phyloP scores from a whole-genome alignment of 2,797 vertebrate species.

The Eremophila alpestris region DNA sequence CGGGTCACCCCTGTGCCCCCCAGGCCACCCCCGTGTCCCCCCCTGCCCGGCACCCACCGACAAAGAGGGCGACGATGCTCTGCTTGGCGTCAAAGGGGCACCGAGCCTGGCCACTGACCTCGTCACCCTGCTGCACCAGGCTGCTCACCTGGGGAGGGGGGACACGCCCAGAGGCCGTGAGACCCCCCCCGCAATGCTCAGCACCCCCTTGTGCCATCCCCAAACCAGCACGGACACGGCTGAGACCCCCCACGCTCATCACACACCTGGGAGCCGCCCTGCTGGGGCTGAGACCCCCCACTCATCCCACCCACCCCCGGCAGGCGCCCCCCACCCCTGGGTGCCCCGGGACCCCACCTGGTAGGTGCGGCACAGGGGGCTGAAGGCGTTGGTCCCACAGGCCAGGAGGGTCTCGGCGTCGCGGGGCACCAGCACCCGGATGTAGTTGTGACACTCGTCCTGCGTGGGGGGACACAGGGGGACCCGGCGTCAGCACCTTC shows the following conservation, averaged over 20 bases:
- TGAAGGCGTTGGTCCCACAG: constrained; percentile 95
- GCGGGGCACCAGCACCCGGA: constrained; percentile 90
- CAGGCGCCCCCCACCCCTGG: neutral
- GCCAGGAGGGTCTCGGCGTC: constrained; percentile 88
- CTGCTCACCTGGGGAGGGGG: constrained; percentile 79
- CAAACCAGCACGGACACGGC: fast-evolving
- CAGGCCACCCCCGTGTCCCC: neutral
- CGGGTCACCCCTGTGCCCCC: neutral
- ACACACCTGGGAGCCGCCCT: neutral
- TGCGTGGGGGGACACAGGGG: constrained; percentile 29
- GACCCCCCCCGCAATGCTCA: neutral
- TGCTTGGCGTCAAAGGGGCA: constrained; percentile 93
- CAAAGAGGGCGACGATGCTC: constrained; percentile 89
- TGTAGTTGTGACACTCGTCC: constrained; percentile 97
- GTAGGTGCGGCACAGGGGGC: constrained; percentile 92
- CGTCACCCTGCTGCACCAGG: constrained; percentile 90
- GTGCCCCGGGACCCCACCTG: constrained; percentile 74
- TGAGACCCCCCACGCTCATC: neutral
- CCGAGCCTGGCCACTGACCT: constrained; percentile 90
- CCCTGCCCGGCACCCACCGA: constrained; percentile 77
- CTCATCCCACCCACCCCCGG: neutral
- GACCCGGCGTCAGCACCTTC: neutral
- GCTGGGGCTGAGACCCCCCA: neutral
- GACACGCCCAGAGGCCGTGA: neutral
- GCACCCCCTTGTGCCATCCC: neutral